phyloP scores from a whole-genome alignment of 2,888 invertebrate genomes.

The Kuschelorhynchus macadamiae region DNA sequence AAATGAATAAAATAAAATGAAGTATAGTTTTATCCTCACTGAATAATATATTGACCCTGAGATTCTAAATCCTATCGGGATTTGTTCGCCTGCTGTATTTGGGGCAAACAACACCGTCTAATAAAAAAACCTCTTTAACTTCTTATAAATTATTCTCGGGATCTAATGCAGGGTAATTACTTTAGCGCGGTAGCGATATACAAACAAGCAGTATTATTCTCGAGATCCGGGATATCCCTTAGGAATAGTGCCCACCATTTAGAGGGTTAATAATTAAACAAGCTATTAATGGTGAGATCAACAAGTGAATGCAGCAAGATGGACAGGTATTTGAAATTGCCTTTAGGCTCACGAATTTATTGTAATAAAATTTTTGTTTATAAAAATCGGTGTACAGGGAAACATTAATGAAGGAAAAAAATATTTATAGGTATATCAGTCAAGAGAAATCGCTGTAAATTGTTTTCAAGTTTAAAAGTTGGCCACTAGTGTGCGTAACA shows the following conservation, averaged over 20 bases:
- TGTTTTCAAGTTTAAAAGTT: too few relatives aligned
- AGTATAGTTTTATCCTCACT: too few relatives aligned
- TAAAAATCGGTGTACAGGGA: too few relatives aligned
- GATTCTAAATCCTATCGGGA: neutral
- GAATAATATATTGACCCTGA: neutral
- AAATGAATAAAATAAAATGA: too few relatives aligned
- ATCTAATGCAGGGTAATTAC: conserved; percentile 48
- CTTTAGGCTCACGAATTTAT: too few relatives aligned
- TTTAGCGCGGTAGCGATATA: conserved; percentile 36
- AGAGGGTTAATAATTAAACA: conserved; percentile 55
- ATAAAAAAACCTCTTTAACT: conserved; percentile 38
- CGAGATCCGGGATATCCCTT: conserved; percentile 51
- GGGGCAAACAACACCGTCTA: neutral
- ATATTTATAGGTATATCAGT: too few relatives aligned
- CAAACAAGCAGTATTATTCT: conserved; percentile 41
- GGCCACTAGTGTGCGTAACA: too few relatives aligned
- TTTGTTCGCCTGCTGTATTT: neutral
- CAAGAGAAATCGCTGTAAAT: too few relatives aligned
- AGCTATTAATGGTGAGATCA: conserved; percentile 62
- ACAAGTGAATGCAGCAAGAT: conserved; percentile 62
- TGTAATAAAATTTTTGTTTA: too few relatives aligned
- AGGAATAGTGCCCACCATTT: conserved; percentile 64
- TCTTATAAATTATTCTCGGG: conserved; percentile 46
- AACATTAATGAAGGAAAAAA: too few relatives aligned
- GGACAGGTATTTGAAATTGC: too few relatives aligned